phyloP scores from a whole-genome alignment of 2,797 vertebrate species.

The Cuniculus paca region DNA sequence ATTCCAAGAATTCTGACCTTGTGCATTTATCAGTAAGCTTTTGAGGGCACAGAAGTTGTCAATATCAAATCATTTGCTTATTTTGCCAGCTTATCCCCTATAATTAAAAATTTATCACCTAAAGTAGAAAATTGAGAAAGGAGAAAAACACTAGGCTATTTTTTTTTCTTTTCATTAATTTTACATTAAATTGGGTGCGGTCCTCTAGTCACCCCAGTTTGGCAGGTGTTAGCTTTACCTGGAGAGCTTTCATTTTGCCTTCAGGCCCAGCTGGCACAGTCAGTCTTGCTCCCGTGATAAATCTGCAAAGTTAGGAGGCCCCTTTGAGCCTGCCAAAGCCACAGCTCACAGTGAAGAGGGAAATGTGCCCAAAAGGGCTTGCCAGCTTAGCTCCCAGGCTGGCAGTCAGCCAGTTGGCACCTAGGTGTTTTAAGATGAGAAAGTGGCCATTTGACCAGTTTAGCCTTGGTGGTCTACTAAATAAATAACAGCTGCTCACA shows the following conservation, averaged over 20 bases:
- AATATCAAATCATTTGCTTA: neutral
- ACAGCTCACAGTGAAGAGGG: neutral
- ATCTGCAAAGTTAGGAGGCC: neutral
- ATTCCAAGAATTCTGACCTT: slow-evolving; percentile 1
- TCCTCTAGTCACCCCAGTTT: neutral
- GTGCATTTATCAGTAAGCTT: neutral
- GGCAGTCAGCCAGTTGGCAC: neutral
- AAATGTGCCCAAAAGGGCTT: neutral
- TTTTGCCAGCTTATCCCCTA: neutral
- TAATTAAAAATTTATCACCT: neutral
- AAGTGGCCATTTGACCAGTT: neutral
- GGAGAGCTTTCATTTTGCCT: neutral
- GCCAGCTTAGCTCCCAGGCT: neutral
- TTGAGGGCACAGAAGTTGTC: neutral
- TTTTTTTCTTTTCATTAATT: neutral
- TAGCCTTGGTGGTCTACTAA: neutral
- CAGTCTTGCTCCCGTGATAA: neutral
- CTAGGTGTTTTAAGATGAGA: neutral
- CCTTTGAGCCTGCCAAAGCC: neutral
- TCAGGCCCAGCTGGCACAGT: neutral
- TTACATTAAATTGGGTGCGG: neutral
- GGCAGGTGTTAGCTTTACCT: neutral
- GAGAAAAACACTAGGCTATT: too few species aligned
- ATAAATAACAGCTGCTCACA: neutral
- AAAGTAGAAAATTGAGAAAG: neutral